phyloP scores from a whole-genome alignment of 1,140 invertebrate species.

The Drosophila tropicalis region DNA sequence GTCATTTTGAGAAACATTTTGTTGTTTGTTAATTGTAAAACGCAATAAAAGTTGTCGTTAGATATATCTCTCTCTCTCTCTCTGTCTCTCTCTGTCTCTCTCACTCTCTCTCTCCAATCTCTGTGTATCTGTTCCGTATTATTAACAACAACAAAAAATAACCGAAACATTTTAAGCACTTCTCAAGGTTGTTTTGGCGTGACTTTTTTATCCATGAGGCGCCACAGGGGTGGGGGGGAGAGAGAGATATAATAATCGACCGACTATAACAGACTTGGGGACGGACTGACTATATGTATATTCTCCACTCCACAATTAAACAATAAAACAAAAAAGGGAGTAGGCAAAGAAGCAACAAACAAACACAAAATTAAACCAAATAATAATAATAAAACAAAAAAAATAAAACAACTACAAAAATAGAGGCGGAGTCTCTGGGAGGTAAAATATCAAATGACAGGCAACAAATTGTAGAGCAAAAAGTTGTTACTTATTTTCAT shows the following conservation, averaged over 20 bases:
- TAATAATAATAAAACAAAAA: slow-evolving; percentile 52
- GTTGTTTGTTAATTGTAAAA: slow-evolving; percentile 13
- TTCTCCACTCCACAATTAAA: slow-evolving; percentile 48
- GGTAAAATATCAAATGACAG: slow-evolving; percentile 67
- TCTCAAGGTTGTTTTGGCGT: slow-evolving; percentile 58
- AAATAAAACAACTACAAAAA: not conserved
- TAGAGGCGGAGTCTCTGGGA: not conserved
- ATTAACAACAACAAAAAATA: slow-evolving; percentile 37
- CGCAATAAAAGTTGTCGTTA: slow-evolving; percentile 7
- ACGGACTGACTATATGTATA: too few species aligned
- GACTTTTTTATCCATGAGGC: slow-evolving; percentile 1
- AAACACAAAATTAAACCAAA: slow-evolving; percentile 65
- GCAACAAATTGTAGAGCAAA: slow-evolving; percentile 72
- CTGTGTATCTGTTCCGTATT: not conserved
- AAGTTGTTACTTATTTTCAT: slow-evolving; percentile 50
- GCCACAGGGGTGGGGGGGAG: not conserved
- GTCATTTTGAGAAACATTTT: slow-evolving; percentile 4
- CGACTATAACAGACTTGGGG: not conserved
- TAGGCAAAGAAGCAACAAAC: slow-evolving; percentile 29
- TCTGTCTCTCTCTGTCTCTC: not conserved
- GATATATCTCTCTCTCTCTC: not conserved
- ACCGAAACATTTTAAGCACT: slow-evolving; percentile 71
- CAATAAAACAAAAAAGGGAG: not conserved
- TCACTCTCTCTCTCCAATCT: not conserved
- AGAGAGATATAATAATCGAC: not conserved